A percentile compares a stretch with the other conserved stretches of the same genome.
Conservation (phyloP, 2,797 vertebrate species). For the Martes flavigula region DNA sequence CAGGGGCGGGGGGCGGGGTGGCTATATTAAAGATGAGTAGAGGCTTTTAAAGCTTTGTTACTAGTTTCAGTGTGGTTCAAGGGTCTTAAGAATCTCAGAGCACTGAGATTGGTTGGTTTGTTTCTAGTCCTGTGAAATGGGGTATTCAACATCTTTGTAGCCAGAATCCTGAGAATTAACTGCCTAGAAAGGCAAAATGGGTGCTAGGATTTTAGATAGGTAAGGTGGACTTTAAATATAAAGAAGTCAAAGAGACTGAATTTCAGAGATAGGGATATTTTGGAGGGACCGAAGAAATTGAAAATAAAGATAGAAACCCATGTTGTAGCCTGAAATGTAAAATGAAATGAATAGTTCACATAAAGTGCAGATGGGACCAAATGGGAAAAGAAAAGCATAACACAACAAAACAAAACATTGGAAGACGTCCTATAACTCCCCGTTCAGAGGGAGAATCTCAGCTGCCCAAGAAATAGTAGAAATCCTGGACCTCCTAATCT, state of each 20-base stretch:
- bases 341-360: not conserved
- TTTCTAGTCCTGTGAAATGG: not conserved
- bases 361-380: not conserved
- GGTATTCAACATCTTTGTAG: slow-evolving; percentile 17
- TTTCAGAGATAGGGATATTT: slow-evolving; percentile 35
- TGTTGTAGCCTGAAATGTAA: not conserved
- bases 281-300: not conserved
- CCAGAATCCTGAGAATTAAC: not conserved
- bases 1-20: not conserved
- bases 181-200: slow-evolving; percentile 20
- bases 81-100: not conserved
- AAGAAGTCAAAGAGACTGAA: not conserved
- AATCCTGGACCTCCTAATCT: not conserved
- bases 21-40: slow-evolving; percentile 45
- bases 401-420: not conserved
- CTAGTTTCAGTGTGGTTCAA: slow-evolving; percentile 52
- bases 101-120: slow-evolving; percentile 29
- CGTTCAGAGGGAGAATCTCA: not conserved
- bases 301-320: not conserved
- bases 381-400: not conserved
- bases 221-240: not conserved
- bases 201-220: not conserved
- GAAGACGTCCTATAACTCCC: not conserved
- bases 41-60: slow-evolving; percentile 60
- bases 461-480: not conserved